A percentile compares a stretch with the other conserved stretches of the same genome.
Evolutionary conservation across 2,797 vertebrate species (phyloP).

Genomic region (Monodelphis domestica): DNA sequence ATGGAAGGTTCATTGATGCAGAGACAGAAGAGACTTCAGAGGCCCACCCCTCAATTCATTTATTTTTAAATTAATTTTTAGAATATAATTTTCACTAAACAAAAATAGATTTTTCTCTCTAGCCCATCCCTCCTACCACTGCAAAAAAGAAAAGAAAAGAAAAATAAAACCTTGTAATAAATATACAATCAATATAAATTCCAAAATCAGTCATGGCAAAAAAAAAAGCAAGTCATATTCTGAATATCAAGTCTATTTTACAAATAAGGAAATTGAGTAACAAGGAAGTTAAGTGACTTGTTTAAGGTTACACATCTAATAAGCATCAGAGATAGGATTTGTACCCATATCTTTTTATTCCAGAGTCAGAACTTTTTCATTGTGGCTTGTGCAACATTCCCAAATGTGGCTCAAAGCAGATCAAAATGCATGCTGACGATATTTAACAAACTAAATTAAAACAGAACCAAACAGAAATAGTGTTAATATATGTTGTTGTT

Average conservation of each 20-base stretch:
- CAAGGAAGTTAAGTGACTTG: neutral
- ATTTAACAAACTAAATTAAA: neutral
- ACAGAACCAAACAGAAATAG: neutral
- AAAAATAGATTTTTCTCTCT: neutral
- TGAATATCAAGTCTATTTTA: neutral
- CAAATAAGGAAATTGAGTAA: neutral
- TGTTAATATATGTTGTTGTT: neutral
- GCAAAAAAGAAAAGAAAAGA: neutral
- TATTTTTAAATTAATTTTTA: neutral
- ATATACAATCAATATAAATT: neutral
- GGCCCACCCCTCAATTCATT: neutral
- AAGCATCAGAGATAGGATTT: neutral
- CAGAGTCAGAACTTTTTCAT: neutral
- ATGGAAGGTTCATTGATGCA: neutral
- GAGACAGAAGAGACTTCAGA: neutral
- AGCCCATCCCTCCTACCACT: neutral
- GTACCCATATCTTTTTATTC: neutral
- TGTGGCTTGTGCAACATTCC: neutral
- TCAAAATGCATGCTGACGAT: neutral
- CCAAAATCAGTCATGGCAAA: neutral
- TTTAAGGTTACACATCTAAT: neutral
- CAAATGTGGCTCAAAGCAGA: neutral
- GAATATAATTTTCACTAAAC: neutral
- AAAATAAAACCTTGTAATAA: neutral
- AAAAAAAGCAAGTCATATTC: neutral